Evolutionary conservation across 1,140 invertebrate genomes (phyloP), one percentile per base, ranked within the genome.

Genomic region (Heterodera schachtii): DNA sequence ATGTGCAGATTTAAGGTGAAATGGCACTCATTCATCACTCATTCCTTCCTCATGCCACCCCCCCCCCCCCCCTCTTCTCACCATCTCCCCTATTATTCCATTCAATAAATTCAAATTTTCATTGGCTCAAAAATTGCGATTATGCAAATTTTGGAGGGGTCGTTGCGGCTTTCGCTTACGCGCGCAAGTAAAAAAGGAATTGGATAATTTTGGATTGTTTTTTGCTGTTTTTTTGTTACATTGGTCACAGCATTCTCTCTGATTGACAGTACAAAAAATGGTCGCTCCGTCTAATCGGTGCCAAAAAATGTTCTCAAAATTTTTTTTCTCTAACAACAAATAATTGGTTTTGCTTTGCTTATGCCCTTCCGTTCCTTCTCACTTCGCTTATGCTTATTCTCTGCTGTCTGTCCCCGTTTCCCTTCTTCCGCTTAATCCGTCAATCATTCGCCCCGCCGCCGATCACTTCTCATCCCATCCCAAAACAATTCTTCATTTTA

Each of bases 91-190:
- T 64, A 64, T 64, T 64, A 64, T 64, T 64, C 11, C 19, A 64
- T 64, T 64, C 57, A 64, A 64, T 64, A 64, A 19, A 64, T 64
- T 64, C 57, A 64, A 64, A 64, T 64, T 64, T 64, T 64, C 57
- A 64, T 19, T 64, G 57, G 6, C 57, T 13, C 57, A 64, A 64
- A 64, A 64, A 64, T 16, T 64, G 57, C 57, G 57, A 64, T 52
- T 64, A 64, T 64, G 57, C 57, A 64, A 64, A 64, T 64, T 64
- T 64, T 64, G 6, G 11, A 19, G 57, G 11, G 57, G 57, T 19
- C 57, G 57, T 64, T 19, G 57, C 57, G 57, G 57, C 31, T 31
- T 31, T 64, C 57, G 57, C 13, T 64, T 19, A 19, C 13, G 57
- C 57, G 57, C 57, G 57, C 57, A 19, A 64, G 57, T 19, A 64